A percentile compares a stretch with the other conserved stretches of the same genome.
Evolutionary conservation across 2,888 invertebrate genomes (phyloP).

Genomic region (Archips crataeganus): DNA sequence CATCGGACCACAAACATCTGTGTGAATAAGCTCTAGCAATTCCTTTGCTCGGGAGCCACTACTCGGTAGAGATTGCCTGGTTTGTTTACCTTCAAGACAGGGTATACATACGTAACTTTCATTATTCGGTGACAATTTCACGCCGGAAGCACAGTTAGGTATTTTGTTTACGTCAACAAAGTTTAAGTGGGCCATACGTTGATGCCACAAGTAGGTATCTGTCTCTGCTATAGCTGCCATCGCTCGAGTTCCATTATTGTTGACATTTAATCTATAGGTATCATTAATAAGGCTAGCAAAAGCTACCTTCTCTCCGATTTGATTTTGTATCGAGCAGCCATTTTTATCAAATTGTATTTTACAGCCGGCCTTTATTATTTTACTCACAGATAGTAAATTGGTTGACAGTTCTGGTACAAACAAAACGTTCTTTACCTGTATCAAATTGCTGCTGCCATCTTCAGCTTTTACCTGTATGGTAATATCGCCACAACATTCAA

Average conservation of each 20-base stretch:
- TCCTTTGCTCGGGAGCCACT: not conserved
- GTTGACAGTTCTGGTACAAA: not conserved
- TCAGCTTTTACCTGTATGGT: too few species aligned
- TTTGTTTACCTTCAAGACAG: not conserved
- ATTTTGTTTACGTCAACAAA: not conserved
- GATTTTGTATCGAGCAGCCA: not conserved
- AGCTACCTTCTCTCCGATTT: not conserved
- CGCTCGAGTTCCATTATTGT: not conserved
- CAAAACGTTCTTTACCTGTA: not conserved
- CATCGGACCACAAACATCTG: not conserved
- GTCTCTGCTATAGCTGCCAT: not conserved
- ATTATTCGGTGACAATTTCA: not conserved
- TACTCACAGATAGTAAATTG: not conserved
- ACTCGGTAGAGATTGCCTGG: not conserved
- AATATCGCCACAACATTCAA: too few species aligned
- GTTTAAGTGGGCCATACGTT: not conserved
- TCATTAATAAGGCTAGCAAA: not conserved
- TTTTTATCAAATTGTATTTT: not conserved
- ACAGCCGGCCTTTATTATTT: not conserved
- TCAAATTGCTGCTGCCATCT: too few species aligned
- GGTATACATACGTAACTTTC: not conserved
- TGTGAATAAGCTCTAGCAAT: not conserved
- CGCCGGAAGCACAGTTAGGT: not conserved
- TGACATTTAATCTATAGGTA: not conserved
- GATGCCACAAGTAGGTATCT: not conserved